Evolutionary conservation across 2,113 vertebrate species (phyloP), one percentile per base, ranked within the genome.

Genomic region (Ctenodactylus gundi): DNA sequence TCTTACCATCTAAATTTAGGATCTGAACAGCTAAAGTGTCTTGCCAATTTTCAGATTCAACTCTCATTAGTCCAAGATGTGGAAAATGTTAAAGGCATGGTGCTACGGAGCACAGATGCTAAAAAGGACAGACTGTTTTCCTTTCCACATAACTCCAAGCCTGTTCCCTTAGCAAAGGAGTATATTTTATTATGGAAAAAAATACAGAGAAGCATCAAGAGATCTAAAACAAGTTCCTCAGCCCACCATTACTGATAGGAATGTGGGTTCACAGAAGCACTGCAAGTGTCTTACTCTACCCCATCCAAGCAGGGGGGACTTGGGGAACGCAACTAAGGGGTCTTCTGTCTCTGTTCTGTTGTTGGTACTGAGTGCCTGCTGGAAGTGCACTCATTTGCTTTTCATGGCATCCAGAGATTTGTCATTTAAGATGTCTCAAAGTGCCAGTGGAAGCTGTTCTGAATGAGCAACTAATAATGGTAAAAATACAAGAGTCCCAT

Each of bases 1-100:
- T 60, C 90, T 90, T 84, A 84, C 68, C 2, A 73, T 90, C 88
- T 97, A 21, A 96, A 96, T 97, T 97, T 97, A 96, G 97, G 53
- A n/a, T 76, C n/a, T 80, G 58, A 90, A 60, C 73, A 27, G 64
- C 82, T 84, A 72, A 95, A 72, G 67, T 57, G 46, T 93, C 91
- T 76, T 96, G 93, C 70, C 70, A 78, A 12, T 85, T 97, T 94
- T 83, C 73, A 90, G 91, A 95, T 93, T 94, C 87, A 72, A 49
- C 62, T 68, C 88, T 96, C 85, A 27, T 93, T 92, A 94, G 93
- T 60, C 65, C 76, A 89, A 49, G 93, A 95, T 49, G 25, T 51
- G 57, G 77, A 88, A 60, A 85, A 68, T 21, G 76, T 51, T 96
- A 27, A 60, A 81, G 41, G 20, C 62, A 64, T 14, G 83, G 39